Evolutionary conservation across 2,113 vertebrate species (phyloP).

Genomic region (Pluvianellus socialis): DNA sequence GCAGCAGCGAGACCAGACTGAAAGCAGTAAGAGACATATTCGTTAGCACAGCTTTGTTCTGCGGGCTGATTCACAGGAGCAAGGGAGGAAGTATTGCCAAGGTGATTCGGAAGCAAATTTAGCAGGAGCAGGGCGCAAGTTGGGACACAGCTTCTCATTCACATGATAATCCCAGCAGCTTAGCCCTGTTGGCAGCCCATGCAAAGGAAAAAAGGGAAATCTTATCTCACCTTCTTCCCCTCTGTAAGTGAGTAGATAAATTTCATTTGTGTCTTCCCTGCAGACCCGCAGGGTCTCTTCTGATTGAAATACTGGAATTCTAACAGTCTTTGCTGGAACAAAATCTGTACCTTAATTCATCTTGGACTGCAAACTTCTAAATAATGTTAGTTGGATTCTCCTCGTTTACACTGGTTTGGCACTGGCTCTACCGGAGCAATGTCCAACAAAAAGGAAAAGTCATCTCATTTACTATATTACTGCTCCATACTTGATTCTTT

Average conservation of each 20-base stretch:
- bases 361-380: neutral
- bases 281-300: neutral
- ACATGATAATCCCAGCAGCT: neutral
- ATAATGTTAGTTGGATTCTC: neutral
- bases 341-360: neutral
- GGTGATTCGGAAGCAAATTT: fast-evolving
- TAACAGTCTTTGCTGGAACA: neutral
- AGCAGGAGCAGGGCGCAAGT: neutral
- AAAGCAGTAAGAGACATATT: neutral
- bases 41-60: neutral
- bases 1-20: neutral
- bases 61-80: neutral
- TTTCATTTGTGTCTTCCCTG: neutral
- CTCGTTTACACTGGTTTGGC: neutral
- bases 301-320: neutral
- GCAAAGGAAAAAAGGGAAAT: neutral
- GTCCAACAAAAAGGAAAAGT: neutral
- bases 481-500: neutral
- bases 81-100: neutral
- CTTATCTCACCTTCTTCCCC: neutral
- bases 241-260: neutral
- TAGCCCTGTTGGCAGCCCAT: neutral
- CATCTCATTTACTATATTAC: neutral
- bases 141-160: neutral
- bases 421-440: neutral